Conservation (phyloP, 2,888 invertebrate species). For the Cetonia aurata region DNA sequence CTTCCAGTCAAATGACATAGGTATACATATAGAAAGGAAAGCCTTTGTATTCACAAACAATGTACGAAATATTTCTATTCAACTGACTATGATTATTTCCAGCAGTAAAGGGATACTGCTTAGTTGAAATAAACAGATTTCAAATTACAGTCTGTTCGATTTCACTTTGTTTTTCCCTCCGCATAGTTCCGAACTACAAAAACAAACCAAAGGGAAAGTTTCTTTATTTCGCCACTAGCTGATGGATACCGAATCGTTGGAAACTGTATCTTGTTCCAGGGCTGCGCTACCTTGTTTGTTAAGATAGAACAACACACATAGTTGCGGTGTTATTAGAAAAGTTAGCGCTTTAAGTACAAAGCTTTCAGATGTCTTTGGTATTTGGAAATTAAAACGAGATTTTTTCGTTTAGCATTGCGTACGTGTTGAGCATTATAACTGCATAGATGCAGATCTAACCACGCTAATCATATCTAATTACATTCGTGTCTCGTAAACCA, state of each 20-base stretch:
- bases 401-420: neutral
- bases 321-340: conserved; percentile 37
- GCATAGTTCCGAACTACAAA: neutral
- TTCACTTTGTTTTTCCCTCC: neutral
- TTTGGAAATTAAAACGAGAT: conserved; percentile 30
- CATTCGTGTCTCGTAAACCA: too few species aligned
- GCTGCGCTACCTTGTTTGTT: conserved; percentile 32
- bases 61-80: neutral
- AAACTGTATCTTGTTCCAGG: conserved; percentile 28
- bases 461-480: too few species aligned
- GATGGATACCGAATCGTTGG: conserved; percentile 34
- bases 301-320: conserved; percentile 19
- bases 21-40: too few species aligned
- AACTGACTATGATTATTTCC: neutral
- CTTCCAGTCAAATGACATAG: too few species aligned
- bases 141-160: conserved; percentile 1
- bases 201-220: conserved; percentile 21
- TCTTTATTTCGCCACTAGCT: conserved; percentile 18
- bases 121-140: neutral
- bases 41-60: neutral
- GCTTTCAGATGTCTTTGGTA: conserved; percentile 27
- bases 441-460: too few species aligned
- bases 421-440: too few species aligned
- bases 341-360: conserved; percentile 28
- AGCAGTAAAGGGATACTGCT: neutral